Base-by-base conservation (phyloP, 1,140 invertebrate species). In the Ectropis grisescens region DNA sequence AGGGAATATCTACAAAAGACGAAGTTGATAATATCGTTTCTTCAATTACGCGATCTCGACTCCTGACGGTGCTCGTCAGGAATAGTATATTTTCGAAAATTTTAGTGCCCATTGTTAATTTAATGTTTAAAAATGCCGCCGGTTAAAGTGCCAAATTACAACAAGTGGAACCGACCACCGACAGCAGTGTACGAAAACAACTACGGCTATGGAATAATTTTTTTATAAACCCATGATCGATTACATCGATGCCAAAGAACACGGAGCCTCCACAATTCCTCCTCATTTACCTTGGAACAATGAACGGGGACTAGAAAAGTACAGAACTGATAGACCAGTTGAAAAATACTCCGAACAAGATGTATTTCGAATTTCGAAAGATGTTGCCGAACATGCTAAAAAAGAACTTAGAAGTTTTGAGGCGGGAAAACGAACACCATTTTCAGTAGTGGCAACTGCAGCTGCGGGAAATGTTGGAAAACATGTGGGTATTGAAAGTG, bases 201-300 rank as follows among this genome's bases (percentile, higher is more conserved):
- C 75, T 93, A 93, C 72, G 87, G 88, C 19, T 90, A 89, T 46
- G 90, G 89, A 2, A 91, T 92, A 31, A 91, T 93, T n/a, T 59
- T 92, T 86, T 65, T 93, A 93, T 68, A 90, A 93, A 58, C 91
- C 91, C 7, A 92, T 93, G 90, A 88, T 93, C 39, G 91, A 93
- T 58, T 93, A 92, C 51, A 86, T 93, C 35, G 87, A 91, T 50
- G 80, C 78, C 11, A 86, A 84, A 61, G 66, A 82, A 59, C 49
- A 80, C 49, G 80, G 85, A 33, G 31, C 65, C 27, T 37, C 70
- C 32, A 51, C 66, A 22, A 81, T 84, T 41, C 64, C 83, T 11
- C 90, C 90, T 24, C 87, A 89, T 62, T 76, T 93, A 36, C 91
- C 91, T 4, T 91, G 88, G 88, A 85, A 86, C 1, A 90, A 92